Conservation (phyloP, 2,113 vertebrate genomes). For the Sceloporus undulatus region DNA sequence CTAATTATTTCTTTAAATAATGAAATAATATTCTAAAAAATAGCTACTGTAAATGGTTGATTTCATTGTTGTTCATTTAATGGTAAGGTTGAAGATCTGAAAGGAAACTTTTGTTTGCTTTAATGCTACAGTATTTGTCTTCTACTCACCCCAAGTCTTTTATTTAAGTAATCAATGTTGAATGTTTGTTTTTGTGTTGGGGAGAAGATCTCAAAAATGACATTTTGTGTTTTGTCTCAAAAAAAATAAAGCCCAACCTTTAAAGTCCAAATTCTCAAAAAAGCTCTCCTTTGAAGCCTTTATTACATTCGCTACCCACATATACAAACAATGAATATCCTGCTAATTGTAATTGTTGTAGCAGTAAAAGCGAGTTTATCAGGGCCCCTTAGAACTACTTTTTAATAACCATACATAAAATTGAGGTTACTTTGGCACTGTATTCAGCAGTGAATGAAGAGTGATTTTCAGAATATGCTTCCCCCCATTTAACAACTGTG, state of each 20-base stretch:
- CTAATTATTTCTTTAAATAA: background rate
- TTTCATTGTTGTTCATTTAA: accelerated
- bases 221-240: background rate
- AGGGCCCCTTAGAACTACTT: background rate
- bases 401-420: background rate
- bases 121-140: conserved; percentile 10
- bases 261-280: background rate
- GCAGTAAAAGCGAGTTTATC: background rate
- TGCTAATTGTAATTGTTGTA: background rate
- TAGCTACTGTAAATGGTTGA: background rate
- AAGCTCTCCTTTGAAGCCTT: background rate
- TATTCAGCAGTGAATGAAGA: background rate
- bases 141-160: background rate
- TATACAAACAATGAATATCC: background rate
- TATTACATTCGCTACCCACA: background rate
- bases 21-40: conserved; percentile 9
- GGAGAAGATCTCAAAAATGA: background rate
- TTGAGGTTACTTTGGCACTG: background rate
- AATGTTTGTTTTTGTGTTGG: conserved; percentile 36
- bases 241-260: background rate
- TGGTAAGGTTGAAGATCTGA: accelerated
- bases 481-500: background rate
- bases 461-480: background rate
- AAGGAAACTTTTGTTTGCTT: background rate
- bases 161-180: conserved; percentile 14